These are phyloP conservation scores for Melanostoma scalare DNA, from an alignment of 2,888 invertebrate species.

Conservation along the genomic window DNA sequence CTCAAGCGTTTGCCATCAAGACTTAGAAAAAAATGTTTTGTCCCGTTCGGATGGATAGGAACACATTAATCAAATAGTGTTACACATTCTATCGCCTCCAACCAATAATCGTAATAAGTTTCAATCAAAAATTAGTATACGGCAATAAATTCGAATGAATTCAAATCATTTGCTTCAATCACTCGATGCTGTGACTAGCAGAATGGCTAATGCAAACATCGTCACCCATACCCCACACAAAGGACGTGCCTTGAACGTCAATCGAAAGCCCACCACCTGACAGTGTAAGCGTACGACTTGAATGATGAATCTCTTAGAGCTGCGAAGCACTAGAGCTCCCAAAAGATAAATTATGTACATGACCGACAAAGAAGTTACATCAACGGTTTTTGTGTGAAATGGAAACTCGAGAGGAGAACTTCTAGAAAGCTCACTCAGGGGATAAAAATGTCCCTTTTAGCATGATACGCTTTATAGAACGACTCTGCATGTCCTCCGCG, in stretches of 20 bases:
- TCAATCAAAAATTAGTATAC: slow-evolving; percentile 35
- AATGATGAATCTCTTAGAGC: slow-evolving; percentile 34
- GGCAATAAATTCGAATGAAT: slow-evolving; percentile 52
- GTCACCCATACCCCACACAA: neutral
- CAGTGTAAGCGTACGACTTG: slow-evolving; percentile 26
- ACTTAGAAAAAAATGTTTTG: too few species aligned
- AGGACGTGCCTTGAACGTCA: slow-evolving; percentile 43
- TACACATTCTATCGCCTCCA: neutral
- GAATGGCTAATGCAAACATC: slow-evolving; percentile 6
- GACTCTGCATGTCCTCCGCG: neutral
- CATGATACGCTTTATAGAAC: slow-evolving; percentile 13
- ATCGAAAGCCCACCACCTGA: slow-evolving; percentile 23
- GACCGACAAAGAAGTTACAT: slow-evolving; percentile 13
- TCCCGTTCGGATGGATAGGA: too few species aligned
- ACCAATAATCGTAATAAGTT: slow-evolving; percentile 39
- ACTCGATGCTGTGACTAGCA: neutral
- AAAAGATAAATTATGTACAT: slow-evolving; percentile 42
- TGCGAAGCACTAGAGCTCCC: neutral
- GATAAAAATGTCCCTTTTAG: slow-evolving; percentile 16
- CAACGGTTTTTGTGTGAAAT: neutral
- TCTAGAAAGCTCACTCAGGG: neutral
- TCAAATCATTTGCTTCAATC: slow-evolving; percentile 52
- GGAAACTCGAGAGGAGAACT: neutral
- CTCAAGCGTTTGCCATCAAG: too few species aligned
- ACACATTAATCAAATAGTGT: too few species aligned